Percentiles rank a stretch among this genome's conserved stretches.
Conservation (phyloP, 1,140 invertebrate genomes). For the Tetragnatha versicolor region DNA sequence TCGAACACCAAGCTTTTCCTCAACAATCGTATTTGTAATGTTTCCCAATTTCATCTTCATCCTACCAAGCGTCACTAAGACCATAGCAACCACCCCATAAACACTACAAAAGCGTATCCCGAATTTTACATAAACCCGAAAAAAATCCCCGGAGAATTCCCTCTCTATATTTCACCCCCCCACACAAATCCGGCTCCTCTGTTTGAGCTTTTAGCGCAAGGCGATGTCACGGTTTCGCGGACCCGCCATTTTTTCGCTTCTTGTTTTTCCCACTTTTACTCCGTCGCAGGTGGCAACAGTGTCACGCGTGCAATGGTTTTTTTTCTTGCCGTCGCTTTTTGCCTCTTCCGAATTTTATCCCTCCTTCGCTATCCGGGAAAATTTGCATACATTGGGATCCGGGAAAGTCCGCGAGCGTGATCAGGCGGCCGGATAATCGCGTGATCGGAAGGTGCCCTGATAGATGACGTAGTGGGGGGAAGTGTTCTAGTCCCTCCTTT, state of each 20-base stretch:
- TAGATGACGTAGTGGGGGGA: conserved; percentile 1
- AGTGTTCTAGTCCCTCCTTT: not conserved
- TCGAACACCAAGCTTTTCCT: too few species aligned
- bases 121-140: too few species aligned
- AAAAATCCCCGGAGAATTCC: too few species aligned
- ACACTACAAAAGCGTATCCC: too few species aligned
- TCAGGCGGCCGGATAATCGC: conserved; percentile 30
- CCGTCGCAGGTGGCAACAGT: conserved; percentile 39
- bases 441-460: conserved; percentile 22
- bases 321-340: not conserved
- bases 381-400: conserved; percentile 28
- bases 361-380: not conserved
- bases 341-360: not conserved
- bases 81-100: too few species aligned
- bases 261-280: conserved; percentile 2
- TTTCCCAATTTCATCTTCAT: too few species aligned
- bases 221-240: conserved; percentile 27
- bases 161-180: too few species aligned
- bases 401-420: not conserved
- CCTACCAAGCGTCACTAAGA: too few species aligned
- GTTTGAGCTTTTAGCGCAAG: conserved; percentile 46
- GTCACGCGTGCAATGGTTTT: conserved; percentile 13
- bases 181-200: not conserved
- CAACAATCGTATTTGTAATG: too few species aligned
- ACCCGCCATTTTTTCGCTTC: conserved; percentile 3